Evolutionary conservation across 2,113 vertebrate genomes (phyloP).

Genomic region (Zosterops japonicus): DNA sequence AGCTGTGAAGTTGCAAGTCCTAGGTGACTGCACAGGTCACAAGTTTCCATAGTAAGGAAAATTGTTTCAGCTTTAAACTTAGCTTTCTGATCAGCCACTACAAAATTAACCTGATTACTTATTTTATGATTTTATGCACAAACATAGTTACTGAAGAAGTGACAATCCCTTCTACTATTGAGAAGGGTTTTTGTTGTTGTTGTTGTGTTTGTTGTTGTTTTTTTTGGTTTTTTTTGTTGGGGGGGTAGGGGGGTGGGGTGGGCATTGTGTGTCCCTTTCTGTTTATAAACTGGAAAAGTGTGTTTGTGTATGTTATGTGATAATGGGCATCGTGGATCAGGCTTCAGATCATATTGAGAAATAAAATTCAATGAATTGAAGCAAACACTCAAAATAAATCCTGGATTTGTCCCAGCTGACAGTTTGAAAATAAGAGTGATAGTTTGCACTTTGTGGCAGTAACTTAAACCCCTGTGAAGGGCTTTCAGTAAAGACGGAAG

Average conservation of each 20-base stretch:
- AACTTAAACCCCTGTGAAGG: not conserved
- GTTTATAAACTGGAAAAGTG: not conserved
- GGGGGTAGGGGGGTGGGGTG: too few species aligned
- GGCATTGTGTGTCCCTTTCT: not conserved
- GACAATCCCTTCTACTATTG: not conserved
- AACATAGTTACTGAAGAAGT: not conserved
- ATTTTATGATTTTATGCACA: not conserved
- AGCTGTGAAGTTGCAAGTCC: not conserved
- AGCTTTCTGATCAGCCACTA: not conserved
- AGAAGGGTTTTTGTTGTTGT: not conserved
- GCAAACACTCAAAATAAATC: not conserved
- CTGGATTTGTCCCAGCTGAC: not conserved
- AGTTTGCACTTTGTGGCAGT: not conserved
- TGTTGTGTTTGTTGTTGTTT: not conserved
- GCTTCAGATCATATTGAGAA: not conserved
- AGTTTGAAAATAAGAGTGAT: not conserved
- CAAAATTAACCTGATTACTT: not conserved
- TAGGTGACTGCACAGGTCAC: not conserved
- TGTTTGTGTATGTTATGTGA: not conserved
- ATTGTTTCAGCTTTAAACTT: not conserved
- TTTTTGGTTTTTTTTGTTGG: not conserved
- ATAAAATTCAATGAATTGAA: not conserved
- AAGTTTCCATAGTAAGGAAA: not conserved
- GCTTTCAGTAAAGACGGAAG: not conserved
- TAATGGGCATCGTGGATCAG: not conserved